A percentile compares a stretch with the other conserved stretches of the same genome.
These are phyloP conservation scores for Rambutsinella grinnellia DNA, from an alignment of 2,888 invertebrate genomes.

Conservation along the genomic window DNA sequence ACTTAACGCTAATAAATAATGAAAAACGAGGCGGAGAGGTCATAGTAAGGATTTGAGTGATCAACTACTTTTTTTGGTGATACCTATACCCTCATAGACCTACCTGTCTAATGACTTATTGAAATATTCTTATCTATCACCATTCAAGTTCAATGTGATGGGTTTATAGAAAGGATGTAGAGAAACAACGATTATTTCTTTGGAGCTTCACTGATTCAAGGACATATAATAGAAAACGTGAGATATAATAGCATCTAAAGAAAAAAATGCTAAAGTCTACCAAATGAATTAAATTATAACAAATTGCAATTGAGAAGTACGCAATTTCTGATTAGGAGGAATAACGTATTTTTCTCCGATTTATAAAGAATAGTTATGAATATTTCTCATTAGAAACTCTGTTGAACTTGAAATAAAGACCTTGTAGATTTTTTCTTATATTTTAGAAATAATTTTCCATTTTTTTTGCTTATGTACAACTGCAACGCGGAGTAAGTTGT, in stretches of 20 bases:
- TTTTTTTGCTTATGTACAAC: too few species aligned
- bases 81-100: neutral
- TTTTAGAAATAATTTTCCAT: too few species aligned
- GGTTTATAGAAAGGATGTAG: neutral
- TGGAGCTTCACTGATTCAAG: neutral
- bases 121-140: neutral
- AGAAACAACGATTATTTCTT: neutral
- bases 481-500: too few species aligned
- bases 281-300: too few species aligned
- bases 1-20: neutral
- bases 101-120: neutral
- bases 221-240: neutral
- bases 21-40: neutral
- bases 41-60: neutral
- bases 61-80: neutral
- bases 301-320: too few species aligned
- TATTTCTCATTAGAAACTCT: too few species aligned
- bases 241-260: neutral
- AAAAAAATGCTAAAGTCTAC: too few species aligned
- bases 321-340: too few species aligned
- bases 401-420: too few species aligned
- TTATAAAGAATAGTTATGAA: too few species aligned
- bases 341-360: too few species aligned
- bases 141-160: conserved; percentile 42
- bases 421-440: too few species aligned